Evolutionary conservation across 2,113 vertebrate genomes (phyloP), one percentile per base, ranked within the genome.

Genomic region (Rhinopomastus cyanomelas): DNA sequence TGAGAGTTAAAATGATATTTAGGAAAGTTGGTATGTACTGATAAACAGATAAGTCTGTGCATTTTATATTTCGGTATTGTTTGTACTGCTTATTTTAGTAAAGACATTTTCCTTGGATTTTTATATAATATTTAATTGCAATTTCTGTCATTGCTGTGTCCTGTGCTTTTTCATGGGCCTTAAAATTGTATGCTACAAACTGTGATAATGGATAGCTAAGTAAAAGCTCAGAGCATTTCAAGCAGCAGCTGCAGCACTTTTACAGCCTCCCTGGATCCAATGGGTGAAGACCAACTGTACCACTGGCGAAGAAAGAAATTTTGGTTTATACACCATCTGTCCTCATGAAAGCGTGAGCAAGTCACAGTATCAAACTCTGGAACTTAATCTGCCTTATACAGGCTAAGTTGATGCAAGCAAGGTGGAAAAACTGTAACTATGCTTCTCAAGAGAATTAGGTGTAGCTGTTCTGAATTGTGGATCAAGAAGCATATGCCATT

Each of bases 221-320:
- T 52, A 57, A 10, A 69, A 86, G 29, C 66, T 34, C 66, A 65
- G 71, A 49, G 36, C 42, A 23, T 59, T 91, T 85, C 27, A 53
- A 85, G 56, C 30, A 77, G 48, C 79, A 89, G 64, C 80, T 91
- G 68, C 3, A 0, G 22, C 3, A 3, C 44, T 72, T 88, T 65
- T 68, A 30, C 46, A 60, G 44, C 49, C 61, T 83, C 86, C 32
- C 44, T 72, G 55, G 74, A 8, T 53, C 77, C 77, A 53, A 7
- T 68, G 81, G 68, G 82, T 87, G 57, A 81, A 79, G 69, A 94
- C 74, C 66, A 92, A 81, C 67, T 65, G 56, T 23, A 30, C 36
- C 30, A 42, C 81, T 36, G 14, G 34, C 2, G 1, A 56, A 72
- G 57, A 86, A 84, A 67, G 75, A 64, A 88, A 65, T 26, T 89